Conservation (phyloP, 2,888 invertebrate genomes). For the Eulithis prunata region DNA sequence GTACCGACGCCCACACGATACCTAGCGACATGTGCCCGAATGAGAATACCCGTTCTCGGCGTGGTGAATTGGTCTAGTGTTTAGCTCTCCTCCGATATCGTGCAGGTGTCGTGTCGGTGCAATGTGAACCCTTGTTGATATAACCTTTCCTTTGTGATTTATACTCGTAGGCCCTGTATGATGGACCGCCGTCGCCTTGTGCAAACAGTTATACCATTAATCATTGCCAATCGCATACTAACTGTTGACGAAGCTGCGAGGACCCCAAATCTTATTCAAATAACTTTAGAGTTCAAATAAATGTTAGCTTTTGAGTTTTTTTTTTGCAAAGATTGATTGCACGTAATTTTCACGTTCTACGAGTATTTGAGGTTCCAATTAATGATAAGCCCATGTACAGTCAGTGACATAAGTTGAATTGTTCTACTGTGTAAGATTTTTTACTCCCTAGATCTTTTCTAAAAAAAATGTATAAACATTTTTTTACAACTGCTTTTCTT, state of each 20-base stretch:
- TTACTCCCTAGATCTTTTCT: too few species aligned
- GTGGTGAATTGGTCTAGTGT: too few species aligned
- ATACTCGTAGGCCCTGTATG: conserved; percentile 17
- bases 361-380: neutral
- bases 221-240: conserved; percentile 28
- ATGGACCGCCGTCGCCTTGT: conserved; percentile 21
- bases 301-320: conserved; percentile 6
- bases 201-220: conserved; percentile 28
- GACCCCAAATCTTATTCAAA: conserved; percentile 22
- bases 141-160: conserved; percentile 28
- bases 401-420: too few species aligned
- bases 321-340: conserved; percentile 12
- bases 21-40: too few species aligned
- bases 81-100: too few species aligned
- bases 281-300: conserved; percentile 15
- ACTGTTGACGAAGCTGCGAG: conserved; percentile 22
- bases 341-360: neutral
- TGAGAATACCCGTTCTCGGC: too few species aligned
- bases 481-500: too few species aligned
- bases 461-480: too few species aligned
- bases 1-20: too few species aligned
- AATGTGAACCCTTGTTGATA: conserved; percentile 1
- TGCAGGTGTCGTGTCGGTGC: too few species aligned
- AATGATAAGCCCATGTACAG: neutral
- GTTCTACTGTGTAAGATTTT: too few species aligned